Base-by-base conservation (phyloP, 2,888 invertebrate genomes). In the Eristalinus sepulchralis region DNA sequence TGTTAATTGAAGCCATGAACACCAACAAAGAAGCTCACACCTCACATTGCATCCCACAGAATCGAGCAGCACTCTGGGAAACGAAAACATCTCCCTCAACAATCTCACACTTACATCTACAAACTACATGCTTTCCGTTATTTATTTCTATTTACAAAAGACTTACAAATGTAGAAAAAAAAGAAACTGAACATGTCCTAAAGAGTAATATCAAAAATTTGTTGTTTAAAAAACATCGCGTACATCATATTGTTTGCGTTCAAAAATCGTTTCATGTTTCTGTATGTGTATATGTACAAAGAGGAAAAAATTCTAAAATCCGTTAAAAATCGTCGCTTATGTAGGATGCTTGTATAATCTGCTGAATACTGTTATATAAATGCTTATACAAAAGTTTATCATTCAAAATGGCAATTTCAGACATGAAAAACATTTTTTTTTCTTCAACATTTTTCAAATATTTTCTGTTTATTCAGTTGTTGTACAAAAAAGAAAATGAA, bases 101-200 rank as follows among this genome's bases (percentile, higher is more conserved):
- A 47, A n/a, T 47, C 17, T 4, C 47, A 47, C 1, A 17, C 47
- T n/a, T 8, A n/a, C 47, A 47, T n/a, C n/a, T 39, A 39, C 39
- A 39, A 39, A 13, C 39, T 47, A 8, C 6, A 47, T 47, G 47
- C 47, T 17, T 17, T 47, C 47, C 47, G 57, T 68, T 77, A 59
- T 63, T 17, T 17, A 2, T 66, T 20, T 67, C 24, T 86, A 78
- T 86, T 59, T 83, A 86, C 83, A 86, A 86, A 83, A 68, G 60
- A 64, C 71, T 83, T 86, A 83, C 27, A 78, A 85, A 85, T 85
- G 85, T 85, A 82, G 85, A 71, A 76, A 78, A 80, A 71, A 64
- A 82, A 62, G 27, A n/a, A 27, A 57, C 24, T 27, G 24, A 57
- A 57, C 24, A 57, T 24, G 22, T 70, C 33, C 62, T 75, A 62